Percentiles rank a stretch among this genome's conserved stretches.
Conservation (phyloP, 2,113 vertebrate species). For the Hippocampus barbouri region DNA sequence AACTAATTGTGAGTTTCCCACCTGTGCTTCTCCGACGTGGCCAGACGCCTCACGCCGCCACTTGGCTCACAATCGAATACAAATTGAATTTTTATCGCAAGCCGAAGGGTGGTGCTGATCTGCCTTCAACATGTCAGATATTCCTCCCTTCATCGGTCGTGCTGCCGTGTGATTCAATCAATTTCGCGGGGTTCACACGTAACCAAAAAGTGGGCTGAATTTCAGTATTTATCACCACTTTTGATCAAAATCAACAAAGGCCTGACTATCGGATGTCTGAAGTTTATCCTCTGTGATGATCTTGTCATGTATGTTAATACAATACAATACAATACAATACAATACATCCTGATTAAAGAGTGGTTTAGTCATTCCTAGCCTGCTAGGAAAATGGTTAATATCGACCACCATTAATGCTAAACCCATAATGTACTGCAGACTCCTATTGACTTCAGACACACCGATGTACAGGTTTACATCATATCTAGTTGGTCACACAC, state of each 20-base stretch:
- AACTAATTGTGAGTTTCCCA: constrained; percentile 73
- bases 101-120: too few relatives aligned
- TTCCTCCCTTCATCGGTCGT: too few relatives aligned
- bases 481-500: not conserved
- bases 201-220: too few relatives aligned
- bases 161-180: too few relatives aligned
- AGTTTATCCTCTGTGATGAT: not conserved
- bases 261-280: too few relatives aligned
- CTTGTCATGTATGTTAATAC: not conserved
- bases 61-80: constrained; percentile 7
- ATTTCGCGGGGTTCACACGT: too few relatives aligned
- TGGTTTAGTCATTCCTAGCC: not conserved
- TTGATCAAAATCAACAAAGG: too few relatives aligned
- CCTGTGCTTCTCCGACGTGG: constrained; percentile 59
- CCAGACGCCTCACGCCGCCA: constrained; percentile 38
- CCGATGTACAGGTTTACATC: not conserved
- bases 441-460: not conserved
- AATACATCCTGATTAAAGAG: not conserved
- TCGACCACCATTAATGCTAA: not conserved
- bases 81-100: not conserved
- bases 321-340: too few relatives aligned
- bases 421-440: too few relatives aligned
- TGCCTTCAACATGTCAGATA: too few relatives aligned
- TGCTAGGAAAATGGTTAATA: not conserved
- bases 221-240: too few relatives aligned